These are phyloP conservation scores for Microtus obscurus DNA, from an alignment of 2,797 vertebrate genomes.

Conservation along the genomic window DNA sequence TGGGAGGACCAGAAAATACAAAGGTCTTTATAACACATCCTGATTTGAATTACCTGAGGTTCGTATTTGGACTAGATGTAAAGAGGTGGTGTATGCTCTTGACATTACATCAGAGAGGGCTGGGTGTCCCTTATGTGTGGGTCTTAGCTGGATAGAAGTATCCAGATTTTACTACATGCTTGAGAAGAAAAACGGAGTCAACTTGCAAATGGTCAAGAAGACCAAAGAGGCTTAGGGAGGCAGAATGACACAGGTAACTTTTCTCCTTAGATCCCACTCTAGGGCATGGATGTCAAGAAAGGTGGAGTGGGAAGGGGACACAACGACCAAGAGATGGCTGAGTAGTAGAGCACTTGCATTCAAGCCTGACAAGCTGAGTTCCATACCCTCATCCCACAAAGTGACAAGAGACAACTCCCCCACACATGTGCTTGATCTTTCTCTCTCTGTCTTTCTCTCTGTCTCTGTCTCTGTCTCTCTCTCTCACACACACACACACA, in stretches of 20 bases:
- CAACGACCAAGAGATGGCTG: neutral
- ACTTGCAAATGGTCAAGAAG: neutral
- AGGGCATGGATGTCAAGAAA: neutral
- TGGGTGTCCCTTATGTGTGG: neutral
- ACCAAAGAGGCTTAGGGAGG: neutral
- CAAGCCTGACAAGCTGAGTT: no score
- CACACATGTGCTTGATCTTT: neutral
- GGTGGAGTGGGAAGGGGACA: neutral
- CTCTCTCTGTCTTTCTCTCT: neutral
- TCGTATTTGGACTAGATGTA: neutral
- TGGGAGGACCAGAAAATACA: neutral
- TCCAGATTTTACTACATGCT: neutral
- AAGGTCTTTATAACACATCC: neutral
- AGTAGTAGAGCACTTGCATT: no score
- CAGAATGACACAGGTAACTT: neutral
- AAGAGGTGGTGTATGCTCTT: neutral
- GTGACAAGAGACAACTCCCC: neutral
- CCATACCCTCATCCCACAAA: neutral
- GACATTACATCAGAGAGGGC: neutral
- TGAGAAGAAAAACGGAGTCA: neutral
- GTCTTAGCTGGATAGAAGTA: neutral
- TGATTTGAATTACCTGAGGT: neutral
- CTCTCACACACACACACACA: neutral
- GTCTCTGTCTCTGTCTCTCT: neutral
- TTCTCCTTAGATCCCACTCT: neutral